Base-by-base conservation (phyloP, 2,113 vertebrate species). In the Callopanchax toddi region DNA sequence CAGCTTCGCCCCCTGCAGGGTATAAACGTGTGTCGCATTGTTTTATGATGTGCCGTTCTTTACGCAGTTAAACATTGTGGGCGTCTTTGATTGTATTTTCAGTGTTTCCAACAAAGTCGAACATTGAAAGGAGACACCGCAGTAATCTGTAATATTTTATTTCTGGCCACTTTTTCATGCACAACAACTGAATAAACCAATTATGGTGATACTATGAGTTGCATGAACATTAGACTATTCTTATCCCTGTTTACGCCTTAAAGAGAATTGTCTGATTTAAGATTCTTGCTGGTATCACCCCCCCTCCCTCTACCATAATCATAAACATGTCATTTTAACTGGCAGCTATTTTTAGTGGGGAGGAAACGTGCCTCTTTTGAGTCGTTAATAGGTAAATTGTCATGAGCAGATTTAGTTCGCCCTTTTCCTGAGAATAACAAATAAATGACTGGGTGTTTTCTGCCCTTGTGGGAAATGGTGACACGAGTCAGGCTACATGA, bases 1-100 rank as follows among this genome's bases (percentile, higher is more conserved):
- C 36, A 52, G 48, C 16, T 16, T 21, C 36, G 9, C n/a, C 22
- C 6, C 18, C 7, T 46, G 13, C 18, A 60, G 7, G 36, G 39
- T 25, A 50, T 39, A 39, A 36, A 60, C 45, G n/a, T 54, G 23
- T 40, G 36, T 53, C 42, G 45, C 29, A 20, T 13, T 46, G 32
- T 22, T 60, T 37, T 60, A 8, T 60, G 23, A 42, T 42, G 45
- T 32, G 11, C 16, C 6, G 50, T 17, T n/a, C 17, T 34, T 60
- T 44, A 59, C 43, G 52, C 7, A 26, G 17, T 5, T 52, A 21
- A 37, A 45, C 22, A 23, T 51, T 58, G 20, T 60, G 22, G 13
- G 16, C 16, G 21, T 36, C 26, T 44, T 37, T 52, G 10, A n/a
- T 37, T 52, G 36, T 20, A 20, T 21, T 20, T 20, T 44, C 32